Evolutionary conservation across 2,113 vertebrate species (phyloP), one percentile per base, ranked within the genome.

Genomic region (Rhegmatorhina hoffmannsi): DNA sequence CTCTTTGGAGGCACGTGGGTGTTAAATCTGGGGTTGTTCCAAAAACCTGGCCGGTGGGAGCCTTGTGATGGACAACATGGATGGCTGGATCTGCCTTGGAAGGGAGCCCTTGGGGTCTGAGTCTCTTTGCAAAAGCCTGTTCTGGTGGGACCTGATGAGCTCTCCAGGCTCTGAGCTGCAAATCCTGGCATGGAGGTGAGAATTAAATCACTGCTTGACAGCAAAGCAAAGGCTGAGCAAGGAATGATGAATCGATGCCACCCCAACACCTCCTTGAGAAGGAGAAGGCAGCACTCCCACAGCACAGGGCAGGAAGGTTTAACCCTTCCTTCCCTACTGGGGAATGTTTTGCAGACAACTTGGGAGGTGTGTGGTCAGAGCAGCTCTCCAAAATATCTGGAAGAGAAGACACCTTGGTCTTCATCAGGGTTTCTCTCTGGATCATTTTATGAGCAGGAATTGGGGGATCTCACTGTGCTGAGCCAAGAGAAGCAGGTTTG

Each of bases 121-220:
- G 34, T 38, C 19, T 16, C 26, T 81, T 36, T 63, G 46, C 63
- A 73, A 94, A 76, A 86, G 23, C 46, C 23, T 50, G 8, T 46
- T 34, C 8, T 76, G 68, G 10, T 70, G 72, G 46, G 63, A 66
- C 17, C 40, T 1, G 13, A 43, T 38, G 59, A 74, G 47, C 33
- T 88, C 26, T 2, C 6, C 2, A 0, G 55, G 34, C 76, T 66
- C 5, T 1, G 70, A 89, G 75, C 46, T 74, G 79, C 46, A 91
- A 93, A 90, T 76, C 58, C 34, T 90, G 69, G 58, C 67, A 49
- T 1, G 0, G 76, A 96, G 68, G 90, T 84, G 88, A 94, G 75
- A 96, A 95, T 94, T 80, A 80, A 73, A 88, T 88, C 3, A 1
- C 74, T 3, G 11, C 85, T 85, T 88, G 94, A 52, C 72, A 90